Conservation (phyloP, 2,888 invertebrate genomes). For the Ferdinandea cuprea region DNA sequence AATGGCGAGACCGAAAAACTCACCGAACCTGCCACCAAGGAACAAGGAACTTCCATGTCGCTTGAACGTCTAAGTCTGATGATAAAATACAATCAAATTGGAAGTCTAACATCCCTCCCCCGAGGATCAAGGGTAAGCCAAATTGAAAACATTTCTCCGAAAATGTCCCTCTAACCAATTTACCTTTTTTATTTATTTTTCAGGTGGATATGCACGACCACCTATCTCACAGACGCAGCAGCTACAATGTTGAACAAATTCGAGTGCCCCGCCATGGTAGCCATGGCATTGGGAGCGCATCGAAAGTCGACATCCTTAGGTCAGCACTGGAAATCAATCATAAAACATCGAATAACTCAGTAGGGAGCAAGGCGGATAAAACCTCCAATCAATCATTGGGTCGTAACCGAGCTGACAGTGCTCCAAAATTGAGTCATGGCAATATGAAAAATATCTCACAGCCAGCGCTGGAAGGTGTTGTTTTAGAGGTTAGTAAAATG, state of each 20-base stretch:
- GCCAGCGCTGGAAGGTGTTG: slow-evolving; percentile 84
- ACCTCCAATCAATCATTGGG: slow-evolving; percentile 86
- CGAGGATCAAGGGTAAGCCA: slow-evolving; percentile 85
- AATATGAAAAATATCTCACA: slow-evolving; percentile 86
- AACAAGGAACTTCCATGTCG: slow-evolving; percentile 88
- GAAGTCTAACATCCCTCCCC: slow-evolving; percentile 89
- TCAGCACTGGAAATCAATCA: slow-evolving; percentile 89
- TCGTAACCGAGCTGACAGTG: slow-evolving; percentile 85
- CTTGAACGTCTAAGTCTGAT: slow-evolving; percentile 89
- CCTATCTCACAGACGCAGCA: slow-evolving; percentile 82
- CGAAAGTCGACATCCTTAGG: slow-evolving; percentile 87
- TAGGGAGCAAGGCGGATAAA: slow-evolving; percentile 83
- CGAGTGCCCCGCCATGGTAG: slow-evolving; percentile 79
- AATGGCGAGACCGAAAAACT: slow-evolving; percentile 87
- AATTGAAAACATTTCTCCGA: neutral
- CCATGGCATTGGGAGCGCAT: slow-evolving; percentile 82
- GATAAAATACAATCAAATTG: slow-evolving; percentile 90
- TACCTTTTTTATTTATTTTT: slow-evolving; percentile 23
- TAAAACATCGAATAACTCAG: slow-evolving; percentile 84
- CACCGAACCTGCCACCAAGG: slow-evolving; percentile 87
- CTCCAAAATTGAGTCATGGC: slow-evolving; percentile 85
- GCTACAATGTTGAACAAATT: slow-evolving; percentile 83
- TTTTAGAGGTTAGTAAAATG: slow-evolving; percentile 85
- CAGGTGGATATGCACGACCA: slow-evolving; percentile 83
- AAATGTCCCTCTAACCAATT: neutral